These are phyloP conservation scores for Henricia sp. DNA, from an alignment of 53 echinoderm and acorn worm species.

Conservation along the genomic window DNA sequence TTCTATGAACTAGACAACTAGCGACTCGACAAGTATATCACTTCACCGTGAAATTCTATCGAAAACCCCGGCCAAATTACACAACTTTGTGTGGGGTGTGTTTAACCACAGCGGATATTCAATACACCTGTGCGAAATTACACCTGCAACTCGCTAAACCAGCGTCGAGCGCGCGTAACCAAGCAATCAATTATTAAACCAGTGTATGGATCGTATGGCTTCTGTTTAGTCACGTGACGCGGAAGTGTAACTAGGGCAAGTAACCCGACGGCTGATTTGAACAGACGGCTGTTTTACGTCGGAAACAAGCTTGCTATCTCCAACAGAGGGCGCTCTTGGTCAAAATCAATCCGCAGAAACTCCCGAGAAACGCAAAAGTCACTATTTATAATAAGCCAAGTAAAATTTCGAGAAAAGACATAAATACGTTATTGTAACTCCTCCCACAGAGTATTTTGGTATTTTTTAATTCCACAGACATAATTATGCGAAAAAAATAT, in stretches of 20 bases:
- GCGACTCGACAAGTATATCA: neutral
- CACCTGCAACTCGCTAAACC: neutral
- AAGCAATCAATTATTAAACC: conserved; percentile 48
- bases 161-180: conserved; percentile 5
- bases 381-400: too few relatives aligned
- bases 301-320: too few relatives aligned
- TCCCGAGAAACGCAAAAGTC: too few relatives aligned
- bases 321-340: too few relatives aligned
- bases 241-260: conserved; percentile 49
- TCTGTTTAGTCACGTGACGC: conserved; percentile 60
- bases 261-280: neutral
- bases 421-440: too few relatives aligned
- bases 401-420: too few relatives aligned
- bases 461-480: too few relatives aligned
- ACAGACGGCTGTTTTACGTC: conserved; percentile 21
- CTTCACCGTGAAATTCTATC: conserved; percentile 31
- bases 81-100: conserved; percentile 33
- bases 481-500: too few relatives aligned
- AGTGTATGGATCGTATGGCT: neutral
- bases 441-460: too few relatives aligned
- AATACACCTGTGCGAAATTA: conserved; percentile 18
- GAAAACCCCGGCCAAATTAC: conserved; percentile 5
- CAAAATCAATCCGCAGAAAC: too few relatives aligned
- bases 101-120: conserved; percentile 8
- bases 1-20: conserved; percentile 32